Base-by-base conservation (phyloP, 2,113 vertebrate genomes). In the Psammodynastes pulverulentus region DNA sequence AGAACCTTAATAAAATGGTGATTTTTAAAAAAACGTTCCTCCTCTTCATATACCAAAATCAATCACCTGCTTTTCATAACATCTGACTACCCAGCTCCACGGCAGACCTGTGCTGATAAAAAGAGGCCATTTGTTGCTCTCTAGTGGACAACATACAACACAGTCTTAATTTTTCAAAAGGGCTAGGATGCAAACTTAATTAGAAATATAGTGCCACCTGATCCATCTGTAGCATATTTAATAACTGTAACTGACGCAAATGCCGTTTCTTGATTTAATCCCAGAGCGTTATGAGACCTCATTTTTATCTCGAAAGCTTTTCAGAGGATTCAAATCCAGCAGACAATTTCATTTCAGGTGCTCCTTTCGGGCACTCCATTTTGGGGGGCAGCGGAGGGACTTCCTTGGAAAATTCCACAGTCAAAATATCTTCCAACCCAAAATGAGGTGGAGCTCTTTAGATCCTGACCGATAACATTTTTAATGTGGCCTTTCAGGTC, bases 141-240 rank as follows among this genome's bases (percentile, higher is more conserved):
- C 95, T 95, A 84, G 95, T 96, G 96, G 95, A 90, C 87, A 34
- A 19, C 3, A 19, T 79, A 90, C 0, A 24, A 23, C 10, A 49
- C 29, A 43, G 86, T 93, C 4, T 58, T 34, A 1, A 3, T 21
- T 56, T 87, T 90, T 23, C 15, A 24, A 86, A 90, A 21, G 29
- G 21, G 52, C 53, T 7, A 58, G 12, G 15, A 21, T 39, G 54
- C 46, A 91, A 5, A 49, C 24, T 21, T 85, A 87, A 49, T 49
- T 58, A 84, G 86, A 34, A n/a, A 26, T 49, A 43, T 5, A 51
- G 19, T 58, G 39, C n/a, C 19, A 43, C 3, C 26, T 91, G 39
- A 19, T 23, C 19, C 67, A 87, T 39, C 62, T 45, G 53, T 4
- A 34, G 39, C 46, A 48, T 21, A 52, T 46, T 58, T n/a, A 86